Evolutionary conservation across 2,888 invertebrate species (phyloP), one percentile per base, ranked within the genome.

Genomic region (Anarsia innoxiella): DNA sequence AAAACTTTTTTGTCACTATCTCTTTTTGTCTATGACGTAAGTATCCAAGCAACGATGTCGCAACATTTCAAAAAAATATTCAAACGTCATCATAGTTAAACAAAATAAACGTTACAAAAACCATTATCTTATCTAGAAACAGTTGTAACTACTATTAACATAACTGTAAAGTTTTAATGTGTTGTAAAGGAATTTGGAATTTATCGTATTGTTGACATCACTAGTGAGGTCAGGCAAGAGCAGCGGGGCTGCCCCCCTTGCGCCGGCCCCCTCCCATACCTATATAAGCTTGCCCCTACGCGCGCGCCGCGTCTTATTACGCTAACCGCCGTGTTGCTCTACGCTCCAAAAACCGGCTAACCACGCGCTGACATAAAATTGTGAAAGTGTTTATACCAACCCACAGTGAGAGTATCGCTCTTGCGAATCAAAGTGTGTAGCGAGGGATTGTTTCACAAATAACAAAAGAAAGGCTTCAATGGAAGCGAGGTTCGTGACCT

Each of bases 401-500:
- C 66, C 56, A 46, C 45, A 78, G 82, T 77, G 80, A 77, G 80
- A 79, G 82, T 79, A 71, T 49, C 57, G 55, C 59, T 29, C 46
- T 42, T 36, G 42, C 51, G 54, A 52, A 58, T 55, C 60, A 41
- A 54, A 73, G 72, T 74, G 64, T 54, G 46, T 27, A 65, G 65
- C 58, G 62, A 66, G 65, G 62, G 62, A 71, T 80, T 66, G 59
- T 69, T 65, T 76, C 59, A 63, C 62, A 52, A 59, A 68, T 64
- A 54, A 57, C 65, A 68, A 50, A 66, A 69, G 67, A 71, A 61
- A 72, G 74, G 68, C 76, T 82, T 84, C 85, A 82, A 86, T 86
- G 86, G 86, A 86, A 85, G 85, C 86, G 69, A 84, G 85, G 77
- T 86, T 85, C 78, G 86, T 86, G 65, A 80, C 78, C 53, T 86